Evolutionary conservation across 2,113 vertebrate genomes (phyloP).

Genomic region (Corythornis vintsioides): DNA sequence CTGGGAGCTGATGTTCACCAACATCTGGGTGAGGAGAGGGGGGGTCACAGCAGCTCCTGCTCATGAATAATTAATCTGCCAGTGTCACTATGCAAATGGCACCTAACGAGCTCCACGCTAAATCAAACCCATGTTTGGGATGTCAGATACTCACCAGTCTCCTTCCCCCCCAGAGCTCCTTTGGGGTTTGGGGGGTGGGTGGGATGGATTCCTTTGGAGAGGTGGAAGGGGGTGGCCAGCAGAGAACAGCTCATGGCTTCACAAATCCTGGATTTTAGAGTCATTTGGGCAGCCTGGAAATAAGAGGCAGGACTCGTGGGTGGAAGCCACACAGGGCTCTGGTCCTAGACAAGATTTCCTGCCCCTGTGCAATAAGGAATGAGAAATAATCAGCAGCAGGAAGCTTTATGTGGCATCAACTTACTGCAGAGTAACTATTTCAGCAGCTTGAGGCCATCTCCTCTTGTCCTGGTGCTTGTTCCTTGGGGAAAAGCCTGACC

Average conservation of each 20-base stretch:
- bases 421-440: background rate
- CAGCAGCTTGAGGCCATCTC: too few species aligned
- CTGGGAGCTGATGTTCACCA: constrained; percentile 2
- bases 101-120: constrained; percentile 47
- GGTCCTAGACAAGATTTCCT: background rate
- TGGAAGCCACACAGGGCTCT: background rate
- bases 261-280: background rate
- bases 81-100: constrained; percentile 54
- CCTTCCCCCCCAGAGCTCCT: background rate
- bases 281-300: background rate
- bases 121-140: constrained; percentile 18
- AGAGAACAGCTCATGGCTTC: background rate
- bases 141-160: constrained; percentile 45
- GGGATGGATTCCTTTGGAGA: background rate
- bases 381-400: background rate
- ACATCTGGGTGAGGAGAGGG: background rate
- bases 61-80: constrained; percentile 69
- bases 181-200: background rate
- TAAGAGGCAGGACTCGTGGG: fast-evolving
- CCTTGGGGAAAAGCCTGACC: too few species aligned
- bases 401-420: background rate
- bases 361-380: fast-evolving
- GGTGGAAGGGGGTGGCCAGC: background rate
- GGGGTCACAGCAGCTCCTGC: constrained; percentile 52
- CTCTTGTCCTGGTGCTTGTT: too few species aligned